Conservation (phyloP, 2,888 invertebrate species). For the Oxycera nigricornis region DNA sequence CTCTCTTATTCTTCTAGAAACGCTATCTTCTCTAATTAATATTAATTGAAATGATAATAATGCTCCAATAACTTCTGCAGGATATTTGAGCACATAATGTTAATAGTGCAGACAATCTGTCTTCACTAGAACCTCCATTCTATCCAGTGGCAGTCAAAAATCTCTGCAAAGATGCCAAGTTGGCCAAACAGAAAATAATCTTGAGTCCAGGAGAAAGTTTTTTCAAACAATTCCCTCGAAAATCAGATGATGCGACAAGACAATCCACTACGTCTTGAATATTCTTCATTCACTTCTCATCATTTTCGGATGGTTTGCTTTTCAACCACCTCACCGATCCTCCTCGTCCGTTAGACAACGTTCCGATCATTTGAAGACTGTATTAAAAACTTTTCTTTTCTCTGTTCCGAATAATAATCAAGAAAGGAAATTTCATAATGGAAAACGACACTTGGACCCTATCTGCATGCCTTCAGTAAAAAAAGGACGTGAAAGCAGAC, state of each 20-base stretch:
- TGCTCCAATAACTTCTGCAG: conserved; percentile 20
- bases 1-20: too few relatives aligned
- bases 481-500: neutral
- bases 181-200: neutral
- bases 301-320: neutral
- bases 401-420: neutral
- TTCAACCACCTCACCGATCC: neutral
- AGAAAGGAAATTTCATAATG: neutral
- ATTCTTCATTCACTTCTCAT: neutral
- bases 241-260: conserved; percentile 10
- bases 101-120: conserved; percentile 15
- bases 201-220: neutral
- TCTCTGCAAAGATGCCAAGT: neutral
- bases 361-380: neutral
- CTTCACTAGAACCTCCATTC: neutral
- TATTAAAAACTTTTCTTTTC: neutral
- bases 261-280: neutral
- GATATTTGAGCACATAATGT: conserved; percentile 11
- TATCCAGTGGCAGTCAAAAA: neutral
- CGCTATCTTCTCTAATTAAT: neutral
- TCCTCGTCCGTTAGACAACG: neutral
- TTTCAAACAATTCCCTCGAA: neutral
- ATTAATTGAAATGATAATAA: conserved; percentile 20
- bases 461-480: neutral
- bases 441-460: neutral